phyloP scores from a whole-genome alignment of 2,113 vertebrate genomes.

The Elephantulus edwardii region DNA sequence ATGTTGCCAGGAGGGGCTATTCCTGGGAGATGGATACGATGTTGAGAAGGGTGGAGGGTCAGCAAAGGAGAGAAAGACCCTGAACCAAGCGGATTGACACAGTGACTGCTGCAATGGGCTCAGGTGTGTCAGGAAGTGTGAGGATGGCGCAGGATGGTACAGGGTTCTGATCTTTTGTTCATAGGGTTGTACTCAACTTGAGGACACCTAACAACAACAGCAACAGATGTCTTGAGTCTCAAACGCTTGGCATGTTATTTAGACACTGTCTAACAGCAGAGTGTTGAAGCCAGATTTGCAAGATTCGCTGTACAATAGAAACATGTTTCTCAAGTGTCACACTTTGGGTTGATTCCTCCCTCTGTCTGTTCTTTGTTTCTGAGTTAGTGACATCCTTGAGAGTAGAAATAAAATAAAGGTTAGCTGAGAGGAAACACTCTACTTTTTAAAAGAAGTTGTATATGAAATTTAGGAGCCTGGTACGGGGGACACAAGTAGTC shows the following conservation, averaged over 20 bases:
- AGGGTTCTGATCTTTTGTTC: too few relatives aligned
- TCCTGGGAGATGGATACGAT: too few relatives aligned
- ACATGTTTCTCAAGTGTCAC: not conserved
- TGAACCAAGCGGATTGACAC: too few relatives aligned
- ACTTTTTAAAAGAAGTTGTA: not conserved
- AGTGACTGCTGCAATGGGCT: too few relatives aligned
- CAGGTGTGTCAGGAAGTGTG: too few relatives aligned
- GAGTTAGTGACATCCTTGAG: not conserved
- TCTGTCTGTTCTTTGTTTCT: not conserved
- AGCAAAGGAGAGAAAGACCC: too few relatives aligned
- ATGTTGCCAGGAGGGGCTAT: too few relatives aligned
- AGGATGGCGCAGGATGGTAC: too few relatives aligned
- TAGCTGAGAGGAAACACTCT: not conserved
- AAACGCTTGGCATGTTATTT: not conserved
- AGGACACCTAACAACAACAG: too few relatives aligned
- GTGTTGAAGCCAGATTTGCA: not conserved
- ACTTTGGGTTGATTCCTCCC: not conserved
- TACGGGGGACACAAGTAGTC: not conserved
- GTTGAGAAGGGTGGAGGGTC: too few relatives aligned
- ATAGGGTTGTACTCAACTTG: too few relatives aligned
- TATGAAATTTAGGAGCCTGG: not conserved
- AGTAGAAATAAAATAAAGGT: not conserved
- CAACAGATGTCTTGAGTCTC: not conserved
- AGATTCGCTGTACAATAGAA: not conserved
- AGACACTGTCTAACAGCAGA: not conserved